Base-by-base conservation (phyloP, 2,888 invertebrate genomes). In the Coleophora flavipennella region DNA sequence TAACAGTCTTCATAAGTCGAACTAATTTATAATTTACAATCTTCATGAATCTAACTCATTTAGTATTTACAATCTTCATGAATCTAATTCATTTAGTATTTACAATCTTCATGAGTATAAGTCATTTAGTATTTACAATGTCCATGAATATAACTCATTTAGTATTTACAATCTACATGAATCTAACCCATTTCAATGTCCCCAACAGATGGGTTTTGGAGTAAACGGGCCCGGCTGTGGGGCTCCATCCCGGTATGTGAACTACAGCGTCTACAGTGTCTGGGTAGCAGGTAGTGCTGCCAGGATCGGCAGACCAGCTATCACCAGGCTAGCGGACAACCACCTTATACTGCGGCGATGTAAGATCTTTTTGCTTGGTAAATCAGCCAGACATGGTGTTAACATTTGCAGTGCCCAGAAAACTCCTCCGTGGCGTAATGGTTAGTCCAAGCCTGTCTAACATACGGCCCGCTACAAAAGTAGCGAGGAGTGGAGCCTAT, bases 171-270 rank as follows among this genome's bases (percentile, higher is more conserved):
- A 12, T 6, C 32, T 12, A 12, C 11, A 32, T 4, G 2, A 12
- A 12, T 11, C 7, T 38, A 31, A 14, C 33, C 27, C 20, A n/a
- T n/a, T n/a, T n/a, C n/a, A n/a, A n/a, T 27, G 10, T 33, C 20
- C 12, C 26, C 46, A 42, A 9, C 44, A 74, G 75, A 39, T 73
- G 2, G 75, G 75, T 1, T 66, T 72, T 25, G 70, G 74, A 0
- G 50, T 74, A 0, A 54, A 62, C 32, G 75, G 75, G 0, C 73
- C 73, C 0, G 75, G 75, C 0, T 74, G 75, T 35, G 43, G 50
- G 1, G 54, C 67, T 0, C 73, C 73, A 0, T 57, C 73, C 0
- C 47, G 73, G 14, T 75, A 73, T 43, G 10, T 74, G 8, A 72
- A 73, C 52, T 72, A 70, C 46, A 64, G 62, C 2, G 51, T 53